These are phyloP conservation scores for Varanus komodoensis DNA, from an alignment of 2,113 vertebrate genomes.

Conservation along the genomic window DNA sequence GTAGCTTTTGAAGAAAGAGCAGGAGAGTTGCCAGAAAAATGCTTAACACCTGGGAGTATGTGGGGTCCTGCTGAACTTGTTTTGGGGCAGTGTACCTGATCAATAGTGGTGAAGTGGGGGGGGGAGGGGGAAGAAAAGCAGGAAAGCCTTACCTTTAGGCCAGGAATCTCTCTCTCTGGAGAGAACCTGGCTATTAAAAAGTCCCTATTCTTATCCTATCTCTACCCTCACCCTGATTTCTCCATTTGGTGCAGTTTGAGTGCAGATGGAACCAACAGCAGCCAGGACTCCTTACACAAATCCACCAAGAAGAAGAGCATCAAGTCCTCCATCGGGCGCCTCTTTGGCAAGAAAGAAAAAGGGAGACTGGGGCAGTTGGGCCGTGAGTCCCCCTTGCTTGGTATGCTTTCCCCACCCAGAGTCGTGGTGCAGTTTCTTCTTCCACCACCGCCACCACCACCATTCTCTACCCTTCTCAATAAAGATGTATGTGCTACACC, in stretches of 20 bases:
- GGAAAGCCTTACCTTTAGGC: neutral
- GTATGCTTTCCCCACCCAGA: constrained; percentile 71
- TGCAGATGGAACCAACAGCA: constrained; percentile 82
- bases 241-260: constrained; percentile 74
- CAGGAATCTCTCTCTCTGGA: neutral
- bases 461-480: neutral
- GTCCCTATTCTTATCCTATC: neutral
- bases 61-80: neutral
- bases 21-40: neutral
- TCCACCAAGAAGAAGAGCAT: constrained; percentile 95
- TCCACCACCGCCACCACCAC: neutral
- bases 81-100: neutral
- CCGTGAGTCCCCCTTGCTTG: constrained; percentile 86
- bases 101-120: no score
- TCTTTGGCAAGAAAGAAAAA: constrained; percentile 95
- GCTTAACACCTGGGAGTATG: neutral
- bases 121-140: neutral
- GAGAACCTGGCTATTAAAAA: neutral
- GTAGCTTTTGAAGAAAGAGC: neutral
- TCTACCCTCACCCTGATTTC: neutral
- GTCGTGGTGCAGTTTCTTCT: neutral
- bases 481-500: neutral
- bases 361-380: constrained; percentile 86
- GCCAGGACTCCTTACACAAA: constrained; percentile 92
- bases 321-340: constrained; percentile 92